Base-by-base conservation (phyloP, 2,888 invertebrate species). In the Lampropteryx suffumata region DNA sequence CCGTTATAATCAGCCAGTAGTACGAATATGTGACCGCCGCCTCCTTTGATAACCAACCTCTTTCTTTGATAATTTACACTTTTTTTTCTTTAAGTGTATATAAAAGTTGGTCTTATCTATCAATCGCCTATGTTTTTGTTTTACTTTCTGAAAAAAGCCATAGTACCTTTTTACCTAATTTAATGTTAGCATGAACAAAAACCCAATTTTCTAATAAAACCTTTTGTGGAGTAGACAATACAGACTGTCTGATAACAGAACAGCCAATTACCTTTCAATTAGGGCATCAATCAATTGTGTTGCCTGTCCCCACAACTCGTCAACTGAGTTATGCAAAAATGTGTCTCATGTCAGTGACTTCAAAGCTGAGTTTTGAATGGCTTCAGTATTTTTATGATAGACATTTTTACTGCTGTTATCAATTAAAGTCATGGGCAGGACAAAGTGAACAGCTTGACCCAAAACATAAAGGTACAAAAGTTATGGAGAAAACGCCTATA, bases 11-110 rank as follows among this genome's bases (percentile, higher is more conserved):
- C 78, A 61, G 74, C 73, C 76, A 73, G 73, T 43, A 73, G 73
- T 43, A 82, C 39, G 47, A 43, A 54, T 48, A 89, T 89, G 89
- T 89, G 89, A 85, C 82, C 76, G 89, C 86, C 87, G 87, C 82
- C 57, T 65, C 71, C 87, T 89, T 89, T 89, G 85, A 86, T 76
- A 80, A 65, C 64, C 73, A 68, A 65, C 71, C 75, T 85, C 85
- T n/a, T n/a, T n/a, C n/a, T n/a, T n/a, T n/a, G n/a, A n/a, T n/a
- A n/a, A n/a, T 86, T 85, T 66, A 69, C 69, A 72, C 74, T n/a
- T 78, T 81, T 78, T 80, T 79, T 79, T 77, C 65, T 77, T 79
- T 76, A 77, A 80, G n/a, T n/a, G n/a, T n/a, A n/a, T n/a, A n/a
- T n/a, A n/a, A n/a, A n/a, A n/a, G n/a, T n/a, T n/a, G n/a, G n/a